phyloP scores from a whole-genome alignment of 2,888 invertebrate genomes.

The Dryadula phaetusa region DNA sequence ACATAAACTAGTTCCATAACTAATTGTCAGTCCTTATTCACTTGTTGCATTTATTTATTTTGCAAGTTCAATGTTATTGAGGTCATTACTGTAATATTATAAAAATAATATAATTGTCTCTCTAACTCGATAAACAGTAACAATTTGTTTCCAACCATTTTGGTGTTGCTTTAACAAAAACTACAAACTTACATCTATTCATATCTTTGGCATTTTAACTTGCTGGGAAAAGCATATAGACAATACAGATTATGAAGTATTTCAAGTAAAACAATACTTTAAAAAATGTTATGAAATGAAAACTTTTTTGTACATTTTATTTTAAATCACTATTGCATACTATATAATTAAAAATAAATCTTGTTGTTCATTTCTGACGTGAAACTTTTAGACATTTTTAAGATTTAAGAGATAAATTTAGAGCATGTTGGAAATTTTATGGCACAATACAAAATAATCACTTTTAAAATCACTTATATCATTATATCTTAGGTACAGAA shows the following conservation, averaged over 20 bases:
- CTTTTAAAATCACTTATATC: constrained; percentile 5
- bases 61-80: constrained; percentile 68
- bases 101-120: constrained; percentile 72
- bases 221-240: constrained; percentile 59
- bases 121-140: constrained; percentile 71
- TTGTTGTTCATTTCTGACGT: neutral
- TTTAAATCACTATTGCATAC: neutral
- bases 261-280: constrained; percentile 26
- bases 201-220: constrained; percentile 80
- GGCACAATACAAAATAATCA: constrained; percentile 52
- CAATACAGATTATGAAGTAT: neutral
- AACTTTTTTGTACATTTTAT: neutral
- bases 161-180: constrained; percentile 57
- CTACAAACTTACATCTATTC: constrained; percentile 75
- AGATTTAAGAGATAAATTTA: neutral
- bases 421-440: constrained; percentile 50
- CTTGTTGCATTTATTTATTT: constrained; percentile 69
- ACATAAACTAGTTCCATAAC: constrained; percentile 64
- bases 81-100: constrained; percentile 69
- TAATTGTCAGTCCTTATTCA: constrained; percentile 75
- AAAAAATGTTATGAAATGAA: constrained; percentile 35
- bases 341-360: neutral
- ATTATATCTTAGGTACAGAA: constrained; percentile 66
- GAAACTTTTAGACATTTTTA: neutral
- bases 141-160: constrained; percentile 80